Base-by-base conservation (phyloP, 2,113 vertebrate genomes). In the Morone chrysops region DNA sequence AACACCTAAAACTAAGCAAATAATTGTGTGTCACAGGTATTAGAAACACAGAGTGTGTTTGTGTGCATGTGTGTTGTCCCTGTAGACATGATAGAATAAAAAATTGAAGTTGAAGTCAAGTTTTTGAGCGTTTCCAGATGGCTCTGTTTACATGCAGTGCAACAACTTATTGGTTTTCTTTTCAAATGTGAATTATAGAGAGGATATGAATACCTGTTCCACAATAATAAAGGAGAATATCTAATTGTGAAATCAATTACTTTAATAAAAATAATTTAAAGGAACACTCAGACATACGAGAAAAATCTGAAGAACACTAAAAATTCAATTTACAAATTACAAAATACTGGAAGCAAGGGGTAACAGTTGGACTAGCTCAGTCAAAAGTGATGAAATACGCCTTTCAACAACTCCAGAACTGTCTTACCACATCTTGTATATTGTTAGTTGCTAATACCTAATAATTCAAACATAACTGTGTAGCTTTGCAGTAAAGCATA, bases 161-260 rank as follows among this genome's bases (percentile, higher is more conserved):
- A 50, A 68, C 38, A 57, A 56, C 50, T 38, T 70, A 75, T 57
- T 75, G 43, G 77, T 75, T 66, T 51, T 80, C 60, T 70, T 65
- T 69, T 75, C 4, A 63, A 56, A 69, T 57, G 56, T 70, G 70
- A 75, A 66, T 67, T 51, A 67, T 31, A 65, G 25, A 13, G 9
- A 74, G 38, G 12, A 62, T 79, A 31, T n/a, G 8, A 51, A 71
- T 59, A 43, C 51, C 59, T 59, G 41, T 16, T 69, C 41, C 36
- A 70, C 6, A 57, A 51, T 51, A 38, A 53, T 45, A 22, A 62
- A 4, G 17, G 43, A 40, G 57, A 5, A 71, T 53, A 43, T 54
- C 38, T 51, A 80, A 62, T 14, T 48, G 22, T 22, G 17, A 61
- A 78, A 73, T 62, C 0, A 54, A 69, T 56, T 25, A 13, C 48